A percentile compares a stretch with the other conserved stretches of the same genome.
Conservation (phyloP, 2,797 vertebrate genomes). For the Morelia viridis region DNA sequence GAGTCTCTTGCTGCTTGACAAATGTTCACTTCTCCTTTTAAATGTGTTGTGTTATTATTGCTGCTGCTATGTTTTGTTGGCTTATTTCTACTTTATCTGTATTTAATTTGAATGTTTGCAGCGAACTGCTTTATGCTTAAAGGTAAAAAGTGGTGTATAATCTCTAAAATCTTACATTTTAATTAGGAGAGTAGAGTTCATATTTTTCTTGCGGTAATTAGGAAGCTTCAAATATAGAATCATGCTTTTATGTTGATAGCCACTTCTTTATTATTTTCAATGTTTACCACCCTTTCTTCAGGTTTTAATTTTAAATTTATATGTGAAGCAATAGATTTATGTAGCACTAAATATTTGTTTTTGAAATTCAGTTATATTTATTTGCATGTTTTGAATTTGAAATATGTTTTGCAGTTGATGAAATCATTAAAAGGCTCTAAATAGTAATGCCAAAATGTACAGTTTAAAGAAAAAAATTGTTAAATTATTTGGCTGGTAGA, state of each 20-base stretch:
- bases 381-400: neutral
- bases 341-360: neutral
- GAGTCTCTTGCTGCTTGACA: neutral
- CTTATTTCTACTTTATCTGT: neutral
- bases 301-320: neutral
- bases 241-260: neutral
- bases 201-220: neutral
- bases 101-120: neutral
- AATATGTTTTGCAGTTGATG: neutral
- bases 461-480: neutral
- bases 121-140: neutral
- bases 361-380: neutral
- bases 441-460: neutral
- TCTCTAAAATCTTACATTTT: neutral
- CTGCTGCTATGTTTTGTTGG: neutral
- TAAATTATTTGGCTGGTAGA: neutral
- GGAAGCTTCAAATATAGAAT: neutral
- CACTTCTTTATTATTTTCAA: neutral
- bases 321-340: neutral
- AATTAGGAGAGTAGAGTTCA: neutral
- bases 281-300: neutral
- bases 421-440: neutral
- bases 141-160: neutral
- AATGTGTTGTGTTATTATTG: neutral
- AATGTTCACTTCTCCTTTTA: neutral